Evolutionary conservation across 2,888 invertebrate genomes (phyloP), one percentile per base, ranked within the genome.

Genomic region (Dugesia japonica): DNA sequence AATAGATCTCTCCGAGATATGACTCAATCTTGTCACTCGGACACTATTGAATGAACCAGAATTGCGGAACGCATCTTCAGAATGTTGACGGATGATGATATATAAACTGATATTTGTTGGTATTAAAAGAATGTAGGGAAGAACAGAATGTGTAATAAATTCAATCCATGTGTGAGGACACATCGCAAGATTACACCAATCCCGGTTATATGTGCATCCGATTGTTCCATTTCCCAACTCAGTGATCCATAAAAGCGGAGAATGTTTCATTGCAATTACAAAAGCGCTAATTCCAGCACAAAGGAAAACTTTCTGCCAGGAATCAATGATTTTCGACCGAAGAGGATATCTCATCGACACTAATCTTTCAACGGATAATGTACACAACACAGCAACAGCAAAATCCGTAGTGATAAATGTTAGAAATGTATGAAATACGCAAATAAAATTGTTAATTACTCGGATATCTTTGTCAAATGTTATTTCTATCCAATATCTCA

Each of bases 131-230:
- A 56, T 56, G n/a, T 56, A 56, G n/a, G 56, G 56, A 56, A 56
- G 56, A n/a, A 56, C 9, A 56, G 56, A 56, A 56, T 56, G 56
- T 7, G 56, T 56, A 4, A 56, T 31, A 23, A 72, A 72, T 27
- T 72, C 72, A 13, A 72, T 72, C 72, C 72, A 72, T 4, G 31
- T 28, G 72, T 72, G 72, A 72, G 72, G 72, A 72, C 72, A 72
- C n/a, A 31, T 23, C 4, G n/a, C 23, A 4, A 28, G 28, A 72
- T 72, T 31, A 23, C 72, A 72, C 28, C 28, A 31, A 17, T 72
- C 72, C 23, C 7, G 1, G 28, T 28, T 31, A 23, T 72, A 72
- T 4, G 7, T 72, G 31, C 72, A 72, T 23, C 20, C 72, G 4
- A 26, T 15, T 4, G 28, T 20, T 7, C 26, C 26, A 31, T 72